These are phyloP conservation scores for Coreoperca whiteheadi DNA, from an alignment of 2,113 vertebrate genomes.

Conservation along the genomic window DNA sequence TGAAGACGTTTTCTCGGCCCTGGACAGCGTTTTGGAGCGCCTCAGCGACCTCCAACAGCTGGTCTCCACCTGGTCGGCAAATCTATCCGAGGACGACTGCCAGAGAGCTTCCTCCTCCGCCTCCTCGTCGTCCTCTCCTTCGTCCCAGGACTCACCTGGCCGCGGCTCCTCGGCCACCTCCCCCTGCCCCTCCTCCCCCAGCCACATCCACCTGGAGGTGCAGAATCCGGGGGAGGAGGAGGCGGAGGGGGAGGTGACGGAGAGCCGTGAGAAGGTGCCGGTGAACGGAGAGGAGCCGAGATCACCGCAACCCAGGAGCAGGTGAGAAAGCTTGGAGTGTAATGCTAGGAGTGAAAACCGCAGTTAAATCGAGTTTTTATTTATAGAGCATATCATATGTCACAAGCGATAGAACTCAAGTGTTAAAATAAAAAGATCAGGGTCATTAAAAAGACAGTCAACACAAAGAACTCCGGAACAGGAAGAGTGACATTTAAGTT, in stretches of 20 bases:
- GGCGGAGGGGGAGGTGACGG: constrained; percentile 45
- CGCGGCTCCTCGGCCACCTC: constrained; percentile 57
- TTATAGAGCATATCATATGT: background rate
- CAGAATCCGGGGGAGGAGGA: constrained; percentile 69
- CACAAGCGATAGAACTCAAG: background rate
- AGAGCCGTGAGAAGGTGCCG: constrained; percentile 50
- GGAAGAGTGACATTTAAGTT: background rate
- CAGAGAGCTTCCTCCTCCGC: constrained; percentile 78
- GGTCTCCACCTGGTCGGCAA: constrained; percentile 87
- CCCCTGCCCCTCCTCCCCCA: constrained; percentile 77
- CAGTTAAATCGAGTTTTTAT: background rate
- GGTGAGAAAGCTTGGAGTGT: constrained; percentile 73
- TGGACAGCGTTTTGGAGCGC: constrained; percentile 88
- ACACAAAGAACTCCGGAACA: background rate
- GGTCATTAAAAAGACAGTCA: constrained; percentile 10
- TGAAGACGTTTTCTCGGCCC: constrained; percentile 87
- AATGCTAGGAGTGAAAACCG: background rate
- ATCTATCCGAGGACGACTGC: constrained; percentile 83
- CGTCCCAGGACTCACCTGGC: constrained; percentile 76
- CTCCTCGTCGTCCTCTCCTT: constrained; percentile 72
- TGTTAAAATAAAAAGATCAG: constrained; percentile 24
- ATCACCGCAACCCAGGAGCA: constrained; percentile 63
- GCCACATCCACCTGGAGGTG: constrained; percentile 82
- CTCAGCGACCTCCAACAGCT: constrained; percentile 86
- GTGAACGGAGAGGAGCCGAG: constrained; percentile 52